These are phyloP conservation scores for Drosophila baimaii DNA, from an alignment of 1,140 invertebrate genomes.

Conservation along the genomic window DNA sequence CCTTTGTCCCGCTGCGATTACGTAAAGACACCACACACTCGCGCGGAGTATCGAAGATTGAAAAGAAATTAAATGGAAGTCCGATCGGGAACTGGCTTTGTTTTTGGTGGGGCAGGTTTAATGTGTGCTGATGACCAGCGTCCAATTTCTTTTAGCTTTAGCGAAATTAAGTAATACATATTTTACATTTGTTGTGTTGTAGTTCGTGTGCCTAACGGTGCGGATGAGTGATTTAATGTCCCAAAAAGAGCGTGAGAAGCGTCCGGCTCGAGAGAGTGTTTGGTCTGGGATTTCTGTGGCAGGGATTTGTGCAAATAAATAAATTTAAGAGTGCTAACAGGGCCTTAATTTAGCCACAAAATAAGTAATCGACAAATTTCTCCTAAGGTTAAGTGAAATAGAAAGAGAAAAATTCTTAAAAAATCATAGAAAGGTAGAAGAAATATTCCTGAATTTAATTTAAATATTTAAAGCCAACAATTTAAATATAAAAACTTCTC, in stretches of 20 bases:
- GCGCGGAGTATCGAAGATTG: slow-evolving; percentile 23
- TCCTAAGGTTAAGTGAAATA: too few relatives aligned
- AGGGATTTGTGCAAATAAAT: slow-evolving; percentile 5
- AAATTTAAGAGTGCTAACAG: not conserved
- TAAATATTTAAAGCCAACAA: not conserved
- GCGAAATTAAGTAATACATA: slow-evolving; percentile 76
- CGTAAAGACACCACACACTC: slow-evolving; percentile 46
- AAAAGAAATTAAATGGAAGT: slow-evolving; percentile 24
- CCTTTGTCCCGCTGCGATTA: slow-evolving; percentile 54
- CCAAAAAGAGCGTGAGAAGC: slow-evolving; percentile 24
- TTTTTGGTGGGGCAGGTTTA: slow-evolving; percentile 13
- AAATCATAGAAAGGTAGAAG: too few relatives aligned
- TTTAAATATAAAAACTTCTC: too few relatives aligned
- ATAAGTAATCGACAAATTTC: too few relatives aligned
- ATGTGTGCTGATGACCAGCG: slow-evolving; percentile 17
- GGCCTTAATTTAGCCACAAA: too few relatives aligned
- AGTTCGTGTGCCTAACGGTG: slow-evolving; percentile 45
- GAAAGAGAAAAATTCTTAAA: too few relatives aligned
- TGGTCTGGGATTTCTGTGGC: not conserved
- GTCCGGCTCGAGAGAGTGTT: not conserved
- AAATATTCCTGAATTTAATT: not conserved
- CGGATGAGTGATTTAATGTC: slow-evolving; percentile 36
- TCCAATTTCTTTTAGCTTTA: slow-evolving; percentile 49
- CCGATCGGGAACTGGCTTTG: slow-evolving; percentile 3
- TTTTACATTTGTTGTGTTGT: slow-evolving; percentile 3